These are phyloP conservation scores for Gambusia affinis DNA, from an alignment of 2,113 vertebrate species.

Conservation along the genomic window DNA sequence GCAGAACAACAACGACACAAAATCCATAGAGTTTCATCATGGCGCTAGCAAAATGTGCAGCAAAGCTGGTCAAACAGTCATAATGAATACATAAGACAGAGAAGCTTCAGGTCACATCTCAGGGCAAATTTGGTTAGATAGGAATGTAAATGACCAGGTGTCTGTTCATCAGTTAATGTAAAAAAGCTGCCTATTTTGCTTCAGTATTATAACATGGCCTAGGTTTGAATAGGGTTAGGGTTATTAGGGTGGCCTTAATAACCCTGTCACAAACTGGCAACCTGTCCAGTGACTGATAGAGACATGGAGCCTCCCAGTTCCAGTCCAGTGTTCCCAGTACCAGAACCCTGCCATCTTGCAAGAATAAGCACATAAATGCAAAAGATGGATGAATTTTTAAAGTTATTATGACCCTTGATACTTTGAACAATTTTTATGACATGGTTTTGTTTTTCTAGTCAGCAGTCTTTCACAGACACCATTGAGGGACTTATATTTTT, in stretches of 20 bases:
- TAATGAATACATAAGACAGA: conserved; percentile 10
- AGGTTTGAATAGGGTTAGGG: too few relatives aligned
- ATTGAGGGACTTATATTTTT: neutral
- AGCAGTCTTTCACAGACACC: neutral
- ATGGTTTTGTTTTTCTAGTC: neutral
- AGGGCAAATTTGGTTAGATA: conserved; percentile 60
- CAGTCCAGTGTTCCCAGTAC: too few relatives aligned
- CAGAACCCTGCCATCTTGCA: too few relatives aligned
- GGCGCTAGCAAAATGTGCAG: neutral
- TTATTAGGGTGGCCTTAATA: too few relatives aligned
- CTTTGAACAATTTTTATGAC: neutral
- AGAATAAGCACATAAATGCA: too few relatives aligned
- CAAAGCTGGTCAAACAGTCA: neutral
- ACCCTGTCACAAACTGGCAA: too few relatives aligned
- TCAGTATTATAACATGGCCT: neutral
- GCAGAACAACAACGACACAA: conserved; percentile 10
- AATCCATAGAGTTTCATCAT: conserved; percentile 30
- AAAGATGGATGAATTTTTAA: too few relatives aligned
- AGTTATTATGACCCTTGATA: neutral
- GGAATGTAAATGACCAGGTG: conserved; percentile 38
- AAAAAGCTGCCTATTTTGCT: neutral
- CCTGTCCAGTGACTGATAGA: too few relatives aligned
- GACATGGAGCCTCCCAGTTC: too few relatives aligned
- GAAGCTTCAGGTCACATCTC: conserved; percentile 19
- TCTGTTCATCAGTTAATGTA: conserved; percentile 11